Percentiles rank a stretch among this genome's conserved stretches.
phyloP scores from a whole-genome alignment of 2,113 vertebrate genomes.

The Pygoscelis adeliae region DNA sequence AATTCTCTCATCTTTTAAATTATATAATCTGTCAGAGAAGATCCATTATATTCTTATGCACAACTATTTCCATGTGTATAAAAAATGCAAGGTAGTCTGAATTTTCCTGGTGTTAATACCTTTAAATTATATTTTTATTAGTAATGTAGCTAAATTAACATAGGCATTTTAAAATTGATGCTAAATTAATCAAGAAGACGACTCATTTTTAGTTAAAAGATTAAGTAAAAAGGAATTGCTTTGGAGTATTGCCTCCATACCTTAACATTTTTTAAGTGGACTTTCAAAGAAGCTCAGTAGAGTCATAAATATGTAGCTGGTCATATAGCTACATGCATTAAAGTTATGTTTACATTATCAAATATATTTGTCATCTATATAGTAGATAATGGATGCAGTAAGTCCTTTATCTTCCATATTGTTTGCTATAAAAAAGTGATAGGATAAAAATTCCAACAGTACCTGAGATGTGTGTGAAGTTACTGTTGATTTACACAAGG shows the following conservation, averaged over 20 bases:
- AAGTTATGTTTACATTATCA: not conserved
- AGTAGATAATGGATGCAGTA: not conserved
- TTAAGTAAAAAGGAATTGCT: not conserved
- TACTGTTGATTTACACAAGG: constrained; percentile 29
- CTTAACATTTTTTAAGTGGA: not conserved
- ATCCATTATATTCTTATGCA: not conserved
- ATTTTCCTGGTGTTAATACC: not conserved
- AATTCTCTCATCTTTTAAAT: not conserved
- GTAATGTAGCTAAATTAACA: not conserved
- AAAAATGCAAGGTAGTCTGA: not conserved
- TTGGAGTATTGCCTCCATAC: not conserved
- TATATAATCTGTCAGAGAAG: not conserved
- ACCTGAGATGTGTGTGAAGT: constrained; percentile 34
- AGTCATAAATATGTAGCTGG: not conserved
- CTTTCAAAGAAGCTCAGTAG: not conserved
- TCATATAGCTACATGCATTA: not conserved
- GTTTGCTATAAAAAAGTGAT: not conserved
- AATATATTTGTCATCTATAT: not conserved
- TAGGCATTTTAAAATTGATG: not conserved
- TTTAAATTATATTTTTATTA: not conserved
- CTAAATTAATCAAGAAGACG: not conserved
- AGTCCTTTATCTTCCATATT: constrained; percentile 9
- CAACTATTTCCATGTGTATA: not conserved
- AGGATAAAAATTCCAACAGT: constrained; percentile 17
- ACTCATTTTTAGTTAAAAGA: not conserved